Evolutionary conservation across 2,113 vertebrate species (phyloP), one percentile per base, ranked within the genome.

Genomic region (Dipodomys merriami): DNA sequence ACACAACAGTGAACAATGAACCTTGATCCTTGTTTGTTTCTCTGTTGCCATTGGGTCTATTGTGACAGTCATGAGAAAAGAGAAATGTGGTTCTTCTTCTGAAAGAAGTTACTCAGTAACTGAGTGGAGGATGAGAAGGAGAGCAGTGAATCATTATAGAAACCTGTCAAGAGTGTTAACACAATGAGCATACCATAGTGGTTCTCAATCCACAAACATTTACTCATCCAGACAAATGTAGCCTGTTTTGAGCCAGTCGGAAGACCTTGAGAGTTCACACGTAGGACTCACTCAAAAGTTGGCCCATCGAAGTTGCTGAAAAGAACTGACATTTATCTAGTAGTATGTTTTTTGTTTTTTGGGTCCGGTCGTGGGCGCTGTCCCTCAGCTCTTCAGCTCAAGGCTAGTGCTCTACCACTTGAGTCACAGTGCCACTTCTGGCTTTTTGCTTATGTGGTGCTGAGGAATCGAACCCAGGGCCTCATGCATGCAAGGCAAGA

Each of bases 21-120:
- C 8, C 27, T 88, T 85, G 65, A 39, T 73, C n/a, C 33, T 91
- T 91, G 71, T 39, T 83, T 82, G 71, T 85, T 74, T 91, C 25
- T 73, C 76, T 92, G 35, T 89, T 81, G 30, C 46, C 19, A 39
- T 19, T 88, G 65, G 16, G 29, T 91, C 69, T 91, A 29, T 39
- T 83, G 72, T 62, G 35, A 86, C 19, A 6, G 15, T 62, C 60
- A 53, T 49, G 72, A 76, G 73, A 84, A 93, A 79, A 78, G 23
- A 68, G 49, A 65, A 25, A 5, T 64, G 62, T 20, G 71, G 35
- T 11, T 46, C 30, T 62, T 23, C 53, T 92, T 89, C 73, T 57
- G 68, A 62, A 33, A 77, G 60, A 65, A 33, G 35, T 71, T 83
- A 57, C 23, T n/a, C 46, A 86, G 33, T 65, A 35, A 87, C 0